Conservation (phyloP, 1,140 invertebrate species). For the Drosophila eugracilis region DNA sequence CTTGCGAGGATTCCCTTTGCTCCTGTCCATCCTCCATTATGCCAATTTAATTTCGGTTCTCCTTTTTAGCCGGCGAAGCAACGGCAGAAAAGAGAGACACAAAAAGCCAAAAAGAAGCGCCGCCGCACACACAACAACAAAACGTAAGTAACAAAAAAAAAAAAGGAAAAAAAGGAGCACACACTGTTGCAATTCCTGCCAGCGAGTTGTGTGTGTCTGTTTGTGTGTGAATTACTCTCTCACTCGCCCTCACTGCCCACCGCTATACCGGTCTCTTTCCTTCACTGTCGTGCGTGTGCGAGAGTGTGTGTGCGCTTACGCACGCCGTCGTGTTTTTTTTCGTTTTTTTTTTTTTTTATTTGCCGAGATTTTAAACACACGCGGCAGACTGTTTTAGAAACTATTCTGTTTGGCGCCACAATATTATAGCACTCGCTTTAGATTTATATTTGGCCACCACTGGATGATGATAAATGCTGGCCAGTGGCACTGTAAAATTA, state of each 20-base stretch:
- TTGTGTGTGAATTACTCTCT: conserved; percentile 1
- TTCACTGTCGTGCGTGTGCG: conserved; percentile 4
- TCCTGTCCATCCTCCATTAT: conserved; percentile 68
- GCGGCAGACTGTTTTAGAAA: conserved; percentile 7
- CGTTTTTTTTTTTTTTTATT: background rate
- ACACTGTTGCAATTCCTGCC: conserved; percentile 66
- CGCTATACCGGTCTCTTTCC: background rate
- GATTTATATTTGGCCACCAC: background rate
- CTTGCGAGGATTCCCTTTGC: conserved; percentile 11
- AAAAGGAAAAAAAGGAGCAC: conserved; percentile 35
- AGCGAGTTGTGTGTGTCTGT: conserved; percentile 13
- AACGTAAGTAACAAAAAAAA: conserved; percentile 41
- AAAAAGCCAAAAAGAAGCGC: conserved; percentile 43
- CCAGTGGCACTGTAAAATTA: conserved; percentile 21
- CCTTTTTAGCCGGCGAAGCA: conserved; percentile 45
- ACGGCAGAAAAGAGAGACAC: conserved; percentile 40
- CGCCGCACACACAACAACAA: conserved; percentile 40
- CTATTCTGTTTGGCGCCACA: conserved; percentile 22
- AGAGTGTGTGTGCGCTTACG: conserved; percentile 27
- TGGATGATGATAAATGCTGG: background rate
- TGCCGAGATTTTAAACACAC: conserved; percentile 21
- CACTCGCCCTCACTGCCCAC: background rate
- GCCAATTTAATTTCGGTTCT: conserved; percentile 36
- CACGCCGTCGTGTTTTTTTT: conserved; percentile 25
- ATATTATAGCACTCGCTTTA: background rate